Percentiles rank a stretch among this genome's conserved stretches.
Conservation (phyloP, 2,888 invertebrate genomes). For the Selenia dentaria region DNA sequence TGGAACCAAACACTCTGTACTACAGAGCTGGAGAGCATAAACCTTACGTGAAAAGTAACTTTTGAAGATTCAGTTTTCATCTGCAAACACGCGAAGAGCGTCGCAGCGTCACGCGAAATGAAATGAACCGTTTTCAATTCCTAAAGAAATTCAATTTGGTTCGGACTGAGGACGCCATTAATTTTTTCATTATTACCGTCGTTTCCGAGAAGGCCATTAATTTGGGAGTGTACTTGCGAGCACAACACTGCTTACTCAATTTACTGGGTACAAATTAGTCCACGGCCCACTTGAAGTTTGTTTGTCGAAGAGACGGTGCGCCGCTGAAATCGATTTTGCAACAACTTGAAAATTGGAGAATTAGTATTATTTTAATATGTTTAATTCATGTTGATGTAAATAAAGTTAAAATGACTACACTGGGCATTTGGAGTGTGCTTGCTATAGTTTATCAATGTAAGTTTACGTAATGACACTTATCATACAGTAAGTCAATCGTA, state of each 20-base stretch:
- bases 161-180: conserved; percentile 52
- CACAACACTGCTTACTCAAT: conserved; percentile 54
- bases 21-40: conserved; percentile 48
- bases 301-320: too few species aligned
- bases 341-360: conserved; percentile 9
- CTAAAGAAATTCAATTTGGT: conserved; percentile 63
- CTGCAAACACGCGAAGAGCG: not conserved
- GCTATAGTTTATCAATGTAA: conserved; percentile 67
- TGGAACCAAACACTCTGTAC: conserved; percentile 41
- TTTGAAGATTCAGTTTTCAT: not conserved
- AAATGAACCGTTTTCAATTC: conserved; percentile 42
- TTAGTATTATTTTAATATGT: conserved; percentile 13
- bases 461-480: too few species aligned
- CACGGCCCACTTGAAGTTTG: conserved; percentile 65
- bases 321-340: conserved; percentile 9
- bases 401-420: conserved; percentile 51
- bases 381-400: conserved; percentile 3
- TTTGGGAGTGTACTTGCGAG: conserved; percentile 63
- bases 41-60: conserved; percentile 32
- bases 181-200: conserved; percentile 69
- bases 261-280: conserved; percentile 51
- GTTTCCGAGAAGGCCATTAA: conserved; percentile 56
- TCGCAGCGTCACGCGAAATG: conserved; percentile 36
- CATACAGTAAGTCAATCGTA: too few species aligned
- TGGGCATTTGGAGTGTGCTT: conserved; percentile 58